These are phyloP conservation scores for Sinocyclocheilus anophthalmus DNA, from an alignment of 2,113 vertebrate species.

Conservation along the genomic window DNA sequence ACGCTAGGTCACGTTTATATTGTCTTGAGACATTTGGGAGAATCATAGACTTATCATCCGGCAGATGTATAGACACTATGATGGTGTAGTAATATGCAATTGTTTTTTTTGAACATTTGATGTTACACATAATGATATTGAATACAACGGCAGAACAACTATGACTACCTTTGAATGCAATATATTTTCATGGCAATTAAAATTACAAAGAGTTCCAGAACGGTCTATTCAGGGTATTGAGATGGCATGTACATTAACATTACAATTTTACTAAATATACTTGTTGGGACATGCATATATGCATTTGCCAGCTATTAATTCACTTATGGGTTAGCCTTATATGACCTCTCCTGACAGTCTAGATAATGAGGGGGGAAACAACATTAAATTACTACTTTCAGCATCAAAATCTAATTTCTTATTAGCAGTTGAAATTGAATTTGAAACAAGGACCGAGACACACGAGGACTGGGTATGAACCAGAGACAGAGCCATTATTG, in stretches of 20 bases:
- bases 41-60: no score
- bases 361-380: neutral
- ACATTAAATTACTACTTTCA: neutral
- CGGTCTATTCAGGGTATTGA: no score
- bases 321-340: neutral
- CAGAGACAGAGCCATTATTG: slow-evolving; percentile 13
- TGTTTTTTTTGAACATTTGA: no score
- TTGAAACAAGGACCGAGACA: neutral
- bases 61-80: no score
- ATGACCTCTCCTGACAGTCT: neutral
- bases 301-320: neutral
- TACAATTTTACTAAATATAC: neutral
- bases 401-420: slow-evolving; percentile 13
- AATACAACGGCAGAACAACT: neutral
- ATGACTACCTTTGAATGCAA: neutral
- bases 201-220: no score
- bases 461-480: neutral
- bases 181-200: neutral
- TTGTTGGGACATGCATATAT: neutral
- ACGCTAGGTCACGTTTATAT: no score
- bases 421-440: slow-evolving; percentile 30
- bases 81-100: no score
- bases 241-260: neutral
- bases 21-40: no score
- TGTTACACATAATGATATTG: no score